Percentiles rank a stretch among this genome's conserved stretches.
These are phyloP conservation scores for Pseudotriccus pelzelni DNA, from an alignment of 2,797 vertebrate genomes.

Conservation along the genomic window DNA sequence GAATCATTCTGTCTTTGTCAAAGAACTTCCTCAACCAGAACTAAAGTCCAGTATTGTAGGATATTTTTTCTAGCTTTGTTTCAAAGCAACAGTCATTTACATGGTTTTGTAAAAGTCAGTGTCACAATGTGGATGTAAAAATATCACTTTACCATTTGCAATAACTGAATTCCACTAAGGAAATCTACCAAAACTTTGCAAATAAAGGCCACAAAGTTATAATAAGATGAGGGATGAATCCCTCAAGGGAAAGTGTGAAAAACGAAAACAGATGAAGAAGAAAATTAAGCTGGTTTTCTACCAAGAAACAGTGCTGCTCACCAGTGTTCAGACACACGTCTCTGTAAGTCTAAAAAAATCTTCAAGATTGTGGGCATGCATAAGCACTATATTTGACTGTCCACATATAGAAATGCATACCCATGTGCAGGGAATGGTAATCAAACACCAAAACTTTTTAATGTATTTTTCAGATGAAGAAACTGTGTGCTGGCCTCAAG, in stretches of 20 bases:
- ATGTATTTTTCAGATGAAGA: neutral
- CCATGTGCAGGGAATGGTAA: neutral
- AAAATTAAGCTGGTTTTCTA: slow-evolving; percentile 46
- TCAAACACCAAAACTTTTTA: neutral
- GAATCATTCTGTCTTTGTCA: slow-evolving; percentile 30
- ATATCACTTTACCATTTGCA: neutral
- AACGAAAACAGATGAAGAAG: slow-evolving; percentile 31
- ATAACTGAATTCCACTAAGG: neutral
- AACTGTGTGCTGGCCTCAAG: neutral
- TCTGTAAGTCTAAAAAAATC: neutral
- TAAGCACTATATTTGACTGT: neutral
- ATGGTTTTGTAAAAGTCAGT: neutral
- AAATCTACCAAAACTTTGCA: slow-evolving; percentile 9
- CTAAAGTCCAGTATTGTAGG: neutral
- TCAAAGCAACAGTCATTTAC: neutral
- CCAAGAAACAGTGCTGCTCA: neutral
- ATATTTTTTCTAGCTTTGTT: neutral
- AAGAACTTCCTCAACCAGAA: slow-evolving; percentile 36
- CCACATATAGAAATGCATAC: neutral
- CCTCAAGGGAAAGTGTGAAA: neutral
- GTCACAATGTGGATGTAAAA: neutral
- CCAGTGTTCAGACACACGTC: neutral
- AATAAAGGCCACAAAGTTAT: neutral
- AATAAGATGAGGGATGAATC: neutral
- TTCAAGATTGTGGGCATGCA: neutral